phyloP scores from a whole-genome alignment of 2,113 vertebrate species.

The Zosterops borbonicus region DNA sequence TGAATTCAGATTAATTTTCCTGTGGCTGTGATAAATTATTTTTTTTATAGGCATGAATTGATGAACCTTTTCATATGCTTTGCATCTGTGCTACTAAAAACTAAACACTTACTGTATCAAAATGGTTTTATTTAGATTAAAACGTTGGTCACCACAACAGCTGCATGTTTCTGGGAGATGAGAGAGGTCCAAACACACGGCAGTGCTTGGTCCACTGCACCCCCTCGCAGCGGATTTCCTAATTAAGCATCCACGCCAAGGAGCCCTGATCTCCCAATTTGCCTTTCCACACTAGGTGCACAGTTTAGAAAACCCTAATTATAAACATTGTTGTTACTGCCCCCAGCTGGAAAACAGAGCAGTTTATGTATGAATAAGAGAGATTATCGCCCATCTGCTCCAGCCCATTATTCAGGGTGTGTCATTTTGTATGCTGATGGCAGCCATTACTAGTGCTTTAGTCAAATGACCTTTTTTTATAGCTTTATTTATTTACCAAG shows the following conservation, averaged over 20 bases:
- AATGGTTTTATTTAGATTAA: constrained; percentile 22
- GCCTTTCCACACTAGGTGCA: constrained; percentile 63
- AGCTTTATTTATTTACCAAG: constrained; percentile 52
- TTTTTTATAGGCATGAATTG: background rate
- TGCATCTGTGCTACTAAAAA: background rate
- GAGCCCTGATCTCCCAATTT: constrained; percentile 54
- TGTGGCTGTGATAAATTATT: background rate
- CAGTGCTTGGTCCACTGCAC: background rate
- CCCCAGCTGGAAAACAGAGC: constrained; percentile 78
- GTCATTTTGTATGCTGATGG: constrained; percentile 71
- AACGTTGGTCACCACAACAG: constrained; percentile 1
- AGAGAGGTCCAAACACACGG: background rate
- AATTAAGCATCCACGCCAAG: constrained; percentile 60
- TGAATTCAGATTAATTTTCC: constrained; percentile 25
- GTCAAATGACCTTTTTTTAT: constrained; percentile 31
- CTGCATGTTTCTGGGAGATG: constrained; percentile 38
- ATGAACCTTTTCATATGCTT: background rate
- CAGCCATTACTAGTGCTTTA: constrained; percentile 56
- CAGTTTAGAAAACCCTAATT: constrained; percentile 66
- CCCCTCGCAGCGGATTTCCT: constrained; percentile 39
- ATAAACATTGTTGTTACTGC: constrained; percentile 76
- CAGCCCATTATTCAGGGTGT: constrained; percentile 70
- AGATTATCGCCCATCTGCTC: constrained; percentile 79
- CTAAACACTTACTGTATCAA: constrained; percentile 4
- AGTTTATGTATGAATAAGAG: constrained; percentile 69